Conservation (phyloP, 53 echinoderm and acorn worm genomes). For the Hippasteria phrygiana region DNA sequence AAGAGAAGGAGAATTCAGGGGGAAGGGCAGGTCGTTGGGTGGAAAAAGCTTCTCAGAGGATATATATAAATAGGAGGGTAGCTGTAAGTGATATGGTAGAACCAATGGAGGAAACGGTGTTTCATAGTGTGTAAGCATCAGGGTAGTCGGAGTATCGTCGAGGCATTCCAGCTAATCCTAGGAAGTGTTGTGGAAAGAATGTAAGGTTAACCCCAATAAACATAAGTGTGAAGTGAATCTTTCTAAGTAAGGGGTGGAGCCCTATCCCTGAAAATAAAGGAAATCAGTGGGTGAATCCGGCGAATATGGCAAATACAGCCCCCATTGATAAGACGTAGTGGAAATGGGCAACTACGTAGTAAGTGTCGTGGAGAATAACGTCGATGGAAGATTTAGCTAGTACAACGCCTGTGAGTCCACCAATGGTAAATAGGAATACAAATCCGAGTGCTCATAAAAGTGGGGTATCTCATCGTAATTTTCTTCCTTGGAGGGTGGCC, state of each 20-base stretch:
- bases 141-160: conserved; percentile 92
- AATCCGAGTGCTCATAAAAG: conserved; percentile 74
- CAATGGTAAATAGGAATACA: conserved; percentile 81
- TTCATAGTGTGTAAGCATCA: conserved; percentile 80
- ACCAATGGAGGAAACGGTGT: conserved; percentile 76
- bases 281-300: conserved; percentile 82
- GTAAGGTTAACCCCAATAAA: conserved; percentile 84
- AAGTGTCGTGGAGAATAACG: conserved; percentile 77
- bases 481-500: conserved; percentile 80
- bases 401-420: conserved; percentile 80
- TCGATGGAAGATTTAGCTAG: conserved; percentile 78
- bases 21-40: conserved; percentile 33
- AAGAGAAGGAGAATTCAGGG: conserved; percentile 48
- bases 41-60: conserved; percentile 74
- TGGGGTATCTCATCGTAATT: conserved; percentile 72
- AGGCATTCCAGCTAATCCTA: conserved; percentile 85
- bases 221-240: conserved; percentile 77
- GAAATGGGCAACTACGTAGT: conserved; percentile 85
- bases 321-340: conserved; percentile 85
- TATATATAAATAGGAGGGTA: conserved; percentile 64
- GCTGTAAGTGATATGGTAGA: conserved; percentile 69
- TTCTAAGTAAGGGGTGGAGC: conserved; percentile 65
- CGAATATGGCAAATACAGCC: conserved; percentile 84
- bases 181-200: conserved; percentile 82
- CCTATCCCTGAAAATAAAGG: conserved; percentile 66